A percentile compares a stretch with the other conserved stretches of the same genome.
phyloP scores from a whole-genome alignment of 2,797 vertebrate species.

The Scleropages formosus region DNA sequence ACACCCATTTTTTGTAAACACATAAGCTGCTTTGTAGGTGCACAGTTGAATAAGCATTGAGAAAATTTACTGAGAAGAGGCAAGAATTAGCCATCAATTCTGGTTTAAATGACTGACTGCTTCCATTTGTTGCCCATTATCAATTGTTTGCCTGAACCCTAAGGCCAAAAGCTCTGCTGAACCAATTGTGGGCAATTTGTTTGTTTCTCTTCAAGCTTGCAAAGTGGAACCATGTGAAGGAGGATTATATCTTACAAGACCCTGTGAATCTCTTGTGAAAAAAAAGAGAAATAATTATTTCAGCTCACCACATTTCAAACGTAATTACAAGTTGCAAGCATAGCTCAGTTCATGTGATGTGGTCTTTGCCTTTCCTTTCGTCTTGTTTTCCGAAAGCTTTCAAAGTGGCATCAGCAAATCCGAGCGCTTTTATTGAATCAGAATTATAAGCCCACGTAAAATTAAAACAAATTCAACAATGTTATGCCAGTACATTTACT shows the following conservation, averaged over 20 bases:
- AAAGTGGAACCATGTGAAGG: constrained; percentile 75
- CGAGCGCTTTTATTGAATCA: constrained; percentile 46
- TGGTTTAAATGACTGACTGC: constrained; percentile 55
- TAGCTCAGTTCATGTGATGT: constrained; percentile 65
- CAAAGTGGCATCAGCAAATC: constrained; percentile 49
- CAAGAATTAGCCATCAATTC: constrained; percentile 8
- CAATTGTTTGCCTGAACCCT: constrained; percentile 66
- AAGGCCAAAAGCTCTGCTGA: constrained; percentile 60
- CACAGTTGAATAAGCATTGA: neutral
- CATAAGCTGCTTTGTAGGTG: too few relatives aligned
- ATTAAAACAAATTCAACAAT: constrained; percentile 34
- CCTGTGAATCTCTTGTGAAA: constrained; percentile 51
- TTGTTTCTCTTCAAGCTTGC: constrained; percentile 72
- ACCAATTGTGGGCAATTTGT: constrained; percentile 77
- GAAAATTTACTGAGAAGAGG: neutral
- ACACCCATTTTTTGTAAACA: too few relatives aligned
- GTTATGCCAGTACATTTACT: too few relatives aligned
- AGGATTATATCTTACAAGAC: constrained; percentile 61
- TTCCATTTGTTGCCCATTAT: constrained; percentile 58
- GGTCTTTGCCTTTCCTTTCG: constrained; percentile 52
- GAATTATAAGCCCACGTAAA: constrained; percentile 52
- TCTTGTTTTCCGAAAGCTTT: constrained; percentile 40
- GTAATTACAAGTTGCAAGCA: constrained; percentile 67
- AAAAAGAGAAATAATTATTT: constrained; percentile 66
- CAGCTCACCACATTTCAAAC: constrained; percentile 67